Base-by-base conservation (phyloP, 2,888 invertebrate genomes). In the Luffia ferchaultella region DNA sequence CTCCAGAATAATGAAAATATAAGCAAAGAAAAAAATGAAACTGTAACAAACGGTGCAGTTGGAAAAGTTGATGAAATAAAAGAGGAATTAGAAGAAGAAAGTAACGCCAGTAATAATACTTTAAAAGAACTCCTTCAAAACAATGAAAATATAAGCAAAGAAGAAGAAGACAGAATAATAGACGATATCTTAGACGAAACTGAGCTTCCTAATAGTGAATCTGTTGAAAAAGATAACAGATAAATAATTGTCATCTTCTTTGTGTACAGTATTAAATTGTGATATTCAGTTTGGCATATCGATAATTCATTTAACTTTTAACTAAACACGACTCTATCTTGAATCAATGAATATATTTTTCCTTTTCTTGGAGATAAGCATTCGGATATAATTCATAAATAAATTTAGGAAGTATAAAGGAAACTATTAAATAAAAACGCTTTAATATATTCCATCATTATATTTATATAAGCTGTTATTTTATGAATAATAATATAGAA, bases 121-220 rank as follows among this genome's bases (percentile, higher is more conserved):
- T 41, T 62, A 2, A 55, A 63, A 15, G 59, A 65, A 48, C 52
- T 63, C 16, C 51, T 65, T 45, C 51, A 55, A 17, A 56, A 54
- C 19, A 55, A 59, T 47, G 58, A 51, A 55, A 53, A 52, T 18
- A 48, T 62, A 45, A 57, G 59, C 16, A 61, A 54, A 49, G 64
- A 58, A 17, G 69, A 69, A 9, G 68, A 68, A 44, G 68, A 68
- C 50, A 57, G 62, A 55, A 55, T 65, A 55, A 45, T 51, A 45
- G 49, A 51, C 42, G 42, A 48, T 44, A 49, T 50, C 20, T 16
- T 51, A 18, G 46, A 50, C 12, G 44, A 44, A 18, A 48, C 42
- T 41, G 48, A 20, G 12, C 15, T 20, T 18, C 16, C 45, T 40
- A 42, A 48, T 16, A 17, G 43, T 15, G 46, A 49, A 20, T 12